phyloP scores from a whole-genome alignment of 2,113 vertebrate genomes.

The Tricholaema leucomelas region DNA sequence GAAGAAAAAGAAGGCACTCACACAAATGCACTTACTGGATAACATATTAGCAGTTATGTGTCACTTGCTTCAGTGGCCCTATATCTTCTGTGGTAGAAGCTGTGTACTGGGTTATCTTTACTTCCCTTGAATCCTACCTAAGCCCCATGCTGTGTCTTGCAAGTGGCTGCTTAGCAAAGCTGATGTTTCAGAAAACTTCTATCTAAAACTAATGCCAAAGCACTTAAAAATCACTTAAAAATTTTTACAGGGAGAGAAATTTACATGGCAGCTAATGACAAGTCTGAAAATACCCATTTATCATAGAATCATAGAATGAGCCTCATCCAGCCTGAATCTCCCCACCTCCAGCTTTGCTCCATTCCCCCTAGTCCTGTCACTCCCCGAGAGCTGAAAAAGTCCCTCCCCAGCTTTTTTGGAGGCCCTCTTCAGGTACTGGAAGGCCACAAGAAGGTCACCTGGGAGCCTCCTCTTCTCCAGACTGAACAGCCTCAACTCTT shows the following conservation, averaged over 20 bases:
- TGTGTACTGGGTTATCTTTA: not conserved
- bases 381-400: too few species aligned
- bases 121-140: not conserved
- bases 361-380: too few species aligned
- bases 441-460: too few species aligned
- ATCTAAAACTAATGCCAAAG: not conserved
- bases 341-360: too few species aligned
- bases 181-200: not conserved
- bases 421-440: too few species aligned
- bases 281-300: conserved; percentile 43
- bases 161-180: not conserved
- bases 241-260: not conserved
- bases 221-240: not conserved
- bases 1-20: not conserved
- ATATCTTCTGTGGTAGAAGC: not conserved
- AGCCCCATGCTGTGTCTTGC: not conserved
- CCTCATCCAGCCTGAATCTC: too few species aligned
- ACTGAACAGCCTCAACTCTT: too few species aligned
- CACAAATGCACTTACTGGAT: not conserved
- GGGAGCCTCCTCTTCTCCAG: too few species aligned
- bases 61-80: not conserved
- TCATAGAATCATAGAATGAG: too few species aligned
- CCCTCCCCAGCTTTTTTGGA: too few species aligned
- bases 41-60: not conserved
- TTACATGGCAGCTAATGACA: not conserved